Evolutionary conservation across 2,797 vertebrate species (phyloP).

Genomic region (Myoxocephalus aenaeus): DNA sequence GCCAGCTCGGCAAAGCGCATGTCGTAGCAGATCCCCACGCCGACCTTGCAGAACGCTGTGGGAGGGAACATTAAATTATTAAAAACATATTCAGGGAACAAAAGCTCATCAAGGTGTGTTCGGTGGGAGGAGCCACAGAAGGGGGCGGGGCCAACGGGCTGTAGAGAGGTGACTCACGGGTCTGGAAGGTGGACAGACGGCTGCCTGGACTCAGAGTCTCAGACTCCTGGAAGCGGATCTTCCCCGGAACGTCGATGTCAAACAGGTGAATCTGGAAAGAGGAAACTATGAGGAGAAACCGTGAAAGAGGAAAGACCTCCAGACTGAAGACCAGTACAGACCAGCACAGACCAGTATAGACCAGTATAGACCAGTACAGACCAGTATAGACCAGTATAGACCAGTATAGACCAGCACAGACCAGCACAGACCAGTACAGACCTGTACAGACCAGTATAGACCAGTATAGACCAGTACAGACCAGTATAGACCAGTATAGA

Average conservation of each 20-base stretch:
- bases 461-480: no score
- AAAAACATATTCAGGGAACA: no score
- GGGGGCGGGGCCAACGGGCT: neutral
- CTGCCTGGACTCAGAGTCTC: slow-evolving; percentile 92
- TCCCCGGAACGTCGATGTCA: slow-evolving; percentile 95
- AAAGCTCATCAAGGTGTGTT: no score
- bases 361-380: no score
- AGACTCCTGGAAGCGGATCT: slow-evolving; percentile 97
- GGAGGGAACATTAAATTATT: neutral
- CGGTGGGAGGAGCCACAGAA: slow-evolving; percentile 72
- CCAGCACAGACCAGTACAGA: no score
- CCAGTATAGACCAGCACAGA: no score
- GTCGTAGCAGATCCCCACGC: slow-evolving; percentile 99
- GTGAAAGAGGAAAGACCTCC: no score
- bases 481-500: no score
- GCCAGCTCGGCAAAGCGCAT: slow-evolving; percentile 97
- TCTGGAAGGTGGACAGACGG: slow-evolving; percentile 92
- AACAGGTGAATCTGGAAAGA: slow-evolving; percentile 93
- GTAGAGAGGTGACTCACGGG: slow-evolving; percentile 83
- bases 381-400: no score
- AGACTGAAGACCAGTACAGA: no score
- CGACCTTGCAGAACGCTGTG: slow-evolving; percentile 95
- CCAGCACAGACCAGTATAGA: no score
- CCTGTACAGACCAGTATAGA: no score
- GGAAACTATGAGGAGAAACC: neutral